phyloP scores from a whole-genome alignment of 2,888 invertebrate species.

The Oxytorus armatus region DNA sequence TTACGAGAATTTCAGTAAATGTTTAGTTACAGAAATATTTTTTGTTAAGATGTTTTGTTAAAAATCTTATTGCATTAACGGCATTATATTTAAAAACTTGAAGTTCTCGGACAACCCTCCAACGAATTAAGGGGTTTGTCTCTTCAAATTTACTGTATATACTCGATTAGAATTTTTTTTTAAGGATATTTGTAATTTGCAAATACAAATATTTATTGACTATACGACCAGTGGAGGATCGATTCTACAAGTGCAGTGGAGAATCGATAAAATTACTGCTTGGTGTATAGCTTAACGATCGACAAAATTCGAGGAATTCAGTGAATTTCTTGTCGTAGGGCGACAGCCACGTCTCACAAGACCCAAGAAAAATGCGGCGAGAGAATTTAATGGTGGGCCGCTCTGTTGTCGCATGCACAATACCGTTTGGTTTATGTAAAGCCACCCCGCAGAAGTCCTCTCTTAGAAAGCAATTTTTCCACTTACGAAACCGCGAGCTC shows the following conservation, averaged over 20 bases:
- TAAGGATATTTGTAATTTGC: neutral
- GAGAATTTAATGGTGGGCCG: conserved; percentile 59
- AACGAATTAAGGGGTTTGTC: too few species aligned
- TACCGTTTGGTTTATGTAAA: conserved; percentile 50
- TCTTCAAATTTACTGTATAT: too few species aligned
- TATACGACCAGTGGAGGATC: neutral
- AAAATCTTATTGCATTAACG: too few species aligned
- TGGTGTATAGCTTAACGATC: conserved; percentile 39
- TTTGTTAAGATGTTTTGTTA: too few species aligned
- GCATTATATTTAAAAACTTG: too few species aligned
- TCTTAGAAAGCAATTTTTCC: conserved; percentile 54
- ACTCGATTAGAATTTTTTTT: neutral
- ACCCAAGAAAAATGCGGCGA: conserved; percentile 52
- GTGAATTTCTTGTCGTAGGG: conserved; percentile 48
- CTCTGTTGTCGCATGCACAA: conserved; percentile 52
- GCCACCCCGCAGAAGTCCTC: neutral
- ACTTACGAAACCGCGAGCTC: conserved; percentile 55
- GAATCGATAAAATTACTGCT: conserved; percentile 1
- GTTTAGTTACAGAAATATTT: too few species aligned
- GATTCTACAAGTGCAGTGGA: neutral
- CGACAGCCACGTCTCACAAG: conserved; percentile 31
- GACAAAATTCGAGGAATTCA: conserved; percentile 51
- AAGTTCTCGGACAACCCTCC: too few species aligned
- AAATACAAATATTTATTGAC: neutral
- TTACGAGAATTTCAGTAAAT: too few species aligned